Conservation (phyloP, 2,797 vertebrate species). For the Takifugu rubripes region DNA sequence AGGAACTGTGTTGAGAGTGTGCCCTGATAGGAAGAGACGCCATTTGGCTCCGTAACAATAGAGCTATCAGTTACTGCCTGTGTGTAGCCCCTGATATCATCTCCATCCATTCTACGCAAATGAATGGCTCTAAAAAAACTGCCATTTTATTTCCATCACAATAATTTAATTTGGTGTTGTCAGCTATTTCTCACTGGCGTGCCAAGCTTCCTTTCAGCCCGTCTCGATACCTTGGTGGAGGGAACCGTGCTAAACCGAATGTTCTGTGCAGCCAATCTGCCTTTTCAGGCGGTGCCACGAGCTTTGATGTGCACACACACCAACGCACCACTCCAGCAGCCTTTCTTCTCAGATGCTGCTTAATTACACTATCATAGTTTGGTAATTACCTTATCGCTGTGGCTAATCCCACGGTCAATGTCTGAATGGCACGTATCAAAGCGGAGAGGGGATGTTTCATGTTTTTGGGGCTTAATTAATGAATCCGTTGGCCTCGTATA, state of each 20-base stretch:
- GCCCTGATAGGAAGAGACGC: conserved; percentile 38
- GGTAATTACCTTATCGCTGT: conserved; percentile 70
- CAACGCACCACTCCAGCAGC: conserved; percentile 54
- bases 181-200: conserved; percentile 80
- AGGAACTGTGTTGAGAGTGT: conserved; percentile 51
- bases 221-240: conserved; percentile 23
- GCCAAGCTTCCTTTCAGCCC: conserved; percentile 57
- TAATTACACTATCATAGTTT: conserved; percentile 73
- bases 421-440: conserved; percentile 61
- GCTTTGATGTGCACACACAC: conserved; percentile 65
- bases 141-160: conserved; percentile 75
- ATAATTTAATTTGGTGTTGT: conserved; percentile 74
- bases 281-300: conserved; percentile 54
- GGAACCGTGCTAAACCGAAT: conserved; percentile 41
- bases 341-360: conserved; percentile 70
- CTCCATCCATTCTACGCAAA: conserved; percentile 55
- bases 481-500: conserved; percentile 20
- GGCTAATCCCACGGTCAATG: conserved; percentile 68
- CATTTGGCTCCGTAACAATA: conserved; percentile 61
- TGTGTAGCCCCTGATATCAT: conserved; percentile 59
- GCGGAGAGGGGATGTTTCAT: conserved; percentile 58
- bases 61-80: conserved; percentile 64
- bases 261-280: conserved; percentile 53
- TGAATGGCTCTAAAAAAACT: conserved; percentile 31
- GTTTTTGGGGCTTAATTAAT: conserved; percentile 48